Percentiles rank a stretch among this genome's conserved stretches.
Conservation (phyloP, 2,888 invertebrate genomes). For the Bursaphelenchus okinawaensis region DNA sequence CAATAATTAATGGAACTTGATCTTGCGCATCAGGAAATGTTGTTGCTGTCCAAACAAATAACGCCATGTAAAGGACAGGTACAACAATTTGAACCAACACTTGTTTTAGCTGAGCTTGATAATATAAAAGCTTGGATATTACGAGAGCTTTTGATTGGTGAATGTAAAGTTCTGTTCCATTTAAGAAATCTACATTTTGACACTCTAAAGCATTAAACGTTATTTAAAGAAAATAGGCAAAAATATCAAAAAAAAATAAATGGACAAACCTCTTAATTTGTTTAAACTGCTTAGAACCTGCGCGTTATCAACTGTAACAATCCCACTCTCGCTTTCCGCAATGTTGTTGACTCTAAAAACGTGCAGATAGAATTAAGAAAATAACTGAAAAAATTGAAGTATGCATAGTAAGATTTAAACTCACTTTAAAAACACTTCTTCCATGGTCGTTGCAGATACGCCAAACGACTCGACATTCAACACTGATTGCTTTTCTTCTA, state of each 20-base stretch:
- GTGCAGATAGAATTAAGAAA: too few relatives aligned
- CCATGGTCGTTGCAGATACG: slow-evolving; percentile 76
- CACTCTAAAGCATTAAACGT: too few relatives aligned
- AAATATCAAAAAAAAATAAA: not conserved
- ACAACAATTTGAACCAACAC: slow-evolving; percentile 46
- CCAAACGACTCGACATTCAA: slow-evolving; percentile 75
- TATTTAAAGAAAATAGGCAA: not conserved
- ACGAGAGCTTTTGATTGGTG: slow-evolving; percentile 46
- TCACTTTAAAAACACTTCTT: slow-evolving; percentile 81
- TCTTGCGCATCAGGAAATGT: slow-evolving; percentile 24
- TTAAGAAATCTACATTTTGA: too few relatives aligned
- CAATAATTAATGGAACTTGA: slow-evolving; percentile 23
- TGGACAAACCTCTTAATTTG: slow-evolving; percentile 24
- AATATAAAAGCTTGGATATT: slow-evolving; percentile 42
- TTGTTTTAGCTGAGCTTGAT: slow-evolving; percentile 43
- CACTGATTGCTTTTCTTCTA: slow-evolving; percentile 65
- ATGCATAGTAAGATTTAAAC: not conserved
- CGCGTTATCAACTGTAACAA: slow-evolving; percentile 12
- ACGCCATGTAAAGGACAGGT: slow-evolving; percentile 31
- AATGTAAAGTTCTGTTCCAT: not conserved
- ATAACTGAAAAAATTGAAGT: not conserved
- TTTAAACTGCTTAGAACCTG: slow-evolving; percentile 15
- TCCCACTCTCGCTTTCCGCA: slow-evolving; percentile 35
- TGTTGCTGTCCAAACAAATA: slow-evolving; percentile 30
- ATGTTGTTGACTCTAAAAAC: slow-evolving; percentile 37